These are phyloP conservation scores for Cavia porcellus DNA, from an alignment of 2,113 vertebrate genomes.

Conservation along the genomic window DNA sequence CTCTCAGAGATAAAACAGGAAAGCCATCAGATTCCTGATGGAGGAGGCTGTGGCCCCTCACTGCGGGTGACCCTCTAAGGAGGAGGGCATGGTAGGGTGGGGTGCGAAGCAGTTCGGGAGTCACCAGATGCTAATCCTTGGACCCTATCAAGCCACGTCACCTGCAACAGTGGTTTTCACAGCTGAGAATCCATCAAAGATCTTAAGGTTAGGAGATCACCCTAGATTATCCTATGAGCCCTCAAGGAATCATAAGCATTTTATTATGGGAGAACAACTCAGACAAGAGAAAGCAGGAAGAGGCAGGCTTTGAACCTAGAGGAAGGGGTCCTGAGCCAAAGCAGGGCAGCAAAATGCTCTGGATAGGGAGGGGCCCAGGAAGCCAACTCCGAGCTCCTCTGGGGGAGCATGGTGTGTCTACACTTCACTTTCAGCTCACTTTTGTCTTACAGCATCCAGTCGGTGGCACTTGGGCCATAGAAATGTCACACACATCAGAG, in stretches of 20 bases:
- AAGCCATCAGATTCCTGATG: no score
- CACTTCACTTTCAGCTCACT: background rate
- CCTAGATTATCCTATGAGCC: background rate
- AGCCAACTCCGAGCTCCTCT: no score
- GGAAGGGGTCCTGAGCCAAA: background rate
- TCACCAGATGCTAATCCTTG: background rate
- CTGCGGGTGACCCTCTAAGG: no score
- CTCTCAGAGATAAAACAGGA: no score
- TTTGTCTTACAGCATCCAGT: no score
- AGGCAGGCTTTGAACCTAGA: background rate
- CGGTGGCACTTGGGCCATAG: no score
- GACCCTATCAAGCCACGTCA: background rate
- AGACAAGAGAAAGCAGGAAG: background rate
- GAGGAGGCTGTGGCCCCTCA: no score
- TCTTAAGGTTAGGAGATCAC: background rate
- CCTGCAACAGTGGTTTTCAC: background rate
- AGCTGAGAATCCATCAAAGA: background rate
- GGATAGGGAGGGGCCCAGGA: no score
- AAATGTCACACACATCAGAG: no score
- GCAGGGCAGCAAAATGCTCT: background rate
- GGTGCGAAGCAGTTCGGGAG: background rate
- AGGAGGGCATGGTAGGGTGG: no score
- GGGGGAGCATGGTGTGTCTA: background rate
- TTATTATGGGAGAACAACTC: constrained; percentile 7
- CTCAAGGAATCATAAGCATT: background rate